Percentiles rank a stretch among this genome's conserved stretches.
phyloP scores from a whole-genome alignment of 2,888 invertebrate species.

The Rapana venosa region DNA sequence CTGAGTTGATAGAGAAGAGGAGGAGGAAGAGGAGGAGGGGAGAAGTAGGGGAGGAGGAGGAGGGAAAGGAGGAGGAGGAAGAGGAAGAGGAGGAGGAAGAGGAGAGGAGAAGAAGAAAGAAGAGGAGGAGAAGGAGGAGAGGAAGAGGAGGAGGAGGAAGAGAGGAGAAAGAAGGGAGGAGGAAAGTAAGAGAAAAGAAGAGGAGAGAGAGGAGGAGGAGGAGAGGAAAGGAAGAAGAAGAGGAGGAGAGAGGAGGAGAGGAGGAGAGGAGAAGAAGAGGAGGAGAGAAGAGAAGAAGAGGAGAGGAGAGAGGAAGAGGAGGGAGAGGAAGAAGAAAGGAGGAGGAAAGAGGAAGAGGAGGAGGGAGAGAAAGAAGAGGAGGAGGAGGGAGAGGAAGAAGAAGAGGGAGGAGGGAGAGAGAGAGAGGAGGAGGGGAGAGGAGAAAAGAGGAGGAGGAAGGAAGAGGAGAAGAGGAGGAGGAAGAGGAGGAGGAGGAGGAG shows the following conservation, averaged over 20 bases:
- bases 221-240: background rate
- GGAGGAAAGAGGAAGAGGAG: background rate
- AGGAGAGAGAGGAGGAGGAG: background rate
- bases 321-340: background rate
- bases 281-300: background rate
- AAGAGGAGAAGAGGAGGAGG: background rate
- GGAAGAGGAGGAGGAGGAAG: too few species aligned
- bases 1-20: too few species aligned
- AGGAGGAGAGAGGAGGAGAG: background rate
- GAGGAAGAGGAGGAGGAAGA: too few species aligned
- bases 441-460: background rate
- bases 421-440: background rate
- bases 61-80: too few species aligned
- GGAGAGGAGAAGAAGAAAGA: too few species aligned
- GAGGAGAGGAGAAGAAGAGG: background rate
- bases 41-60: too few species aligned
- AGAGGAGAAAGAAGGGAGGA: background rate
- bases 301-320: background rate
- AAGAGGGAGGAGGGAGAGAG: background rate
- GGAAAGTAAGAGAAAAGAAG: background rate
- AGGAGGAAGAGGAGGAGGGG: too few species aligned
- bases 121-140: too few species aligned
- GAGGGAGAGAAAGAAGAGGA: background rate
- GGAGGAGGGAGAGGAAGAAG: background rate
- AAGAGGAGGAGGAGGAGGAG: background rate